A percentile compares a stretch with the other conserved stretches of the same genome.
Conservation (phyloP, 2,888 invertebrate genomes). For the Xanthorhoe spadicearia region DNA sequence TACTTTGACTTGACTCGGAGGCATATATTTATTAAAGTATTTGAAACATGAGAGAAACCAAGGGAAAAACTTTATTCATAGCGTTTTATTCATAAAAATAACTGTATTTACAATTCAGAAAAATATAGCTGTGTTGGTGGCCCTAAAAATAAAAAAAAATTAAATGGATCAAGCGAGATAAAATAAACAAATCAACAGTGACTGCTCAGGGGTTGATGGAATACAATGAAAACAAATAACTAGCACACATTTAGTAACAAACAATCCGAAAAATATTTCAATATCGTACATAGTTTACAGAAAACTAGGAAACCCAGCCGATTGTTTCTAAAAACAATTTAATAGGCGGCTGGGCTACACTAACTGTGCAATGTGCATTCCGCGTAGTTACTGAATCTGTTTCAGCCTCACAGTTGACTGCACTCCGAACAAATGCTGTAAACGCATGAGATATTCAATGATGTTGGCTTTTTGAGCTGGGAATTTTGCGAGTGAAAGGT, state of each 20-base stretch:
- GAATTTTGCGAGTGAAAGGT: conserved; percentile 15
- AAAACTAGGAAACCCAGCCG: conserved; percentile 52
- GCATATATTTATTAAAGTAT: too few species aligned
- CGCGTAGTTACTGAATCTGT: conserved; percentile 63
- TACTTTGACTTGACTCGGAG: too few species aligned
- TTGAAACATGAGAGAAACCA: too few species aligned
- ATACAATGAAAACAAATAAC: neutral
- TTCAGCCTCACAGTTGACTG: conserved; percentile 69
- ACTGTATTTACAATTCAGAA: too few species aligned
- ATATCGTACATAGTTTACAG: conserved; percentile 59
- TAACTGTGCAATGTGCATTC: conserved; percentile 68
- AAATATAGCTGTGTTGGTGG: too few species aligned
- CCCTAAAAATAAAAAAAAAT: too few species aligned
- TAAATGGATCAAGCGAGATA: neutral
- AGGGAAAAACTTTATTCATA: too few species aligned
- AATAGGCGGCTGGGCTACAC: conserved; percentile 63
- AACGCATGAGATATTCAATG: conserved; percentile 52
- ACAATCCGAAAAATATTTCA: conserved; percentile 15
- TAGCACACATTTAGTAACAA: conserved; percentile 7
- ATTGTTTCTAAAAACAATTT: conserved; percentile 74
- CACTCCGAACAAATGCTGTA: conserved; percentile 63
- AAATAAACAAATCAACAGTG: neutral
- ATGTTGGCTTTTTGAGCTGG: conserved; percentile 28
- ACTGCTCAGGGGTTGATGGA: neutral
- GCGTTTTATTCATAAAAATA: too few species aligned